A percentile compares a stretch with the other conserved stretches of the same genome.
Evolutionary conservation across 2,888 invertebrate species (phyloP).

Genomic region (Phengaris arion): DNA sequence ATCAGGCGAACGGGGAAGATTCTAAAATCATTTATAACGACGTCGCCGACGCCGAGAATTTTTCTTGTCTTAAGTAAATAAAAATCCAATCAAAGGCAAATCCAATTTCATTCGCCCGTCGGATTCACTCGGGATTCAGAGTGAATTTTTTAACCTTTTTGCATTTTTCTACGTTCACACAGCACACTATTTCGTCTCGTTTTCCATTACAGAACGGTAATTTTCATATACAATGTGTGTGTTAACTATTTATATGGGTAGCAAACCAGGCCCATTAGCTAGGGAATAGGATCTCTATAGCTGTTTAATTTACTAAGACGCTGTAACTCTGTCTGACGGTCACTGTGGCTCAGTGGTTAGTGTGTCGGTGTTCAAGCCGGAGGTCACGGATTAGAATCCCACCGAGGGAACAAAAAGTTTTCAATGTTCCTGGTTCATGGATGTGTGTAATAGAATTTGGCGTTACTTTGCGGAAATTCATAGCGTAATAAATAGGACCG

Average conservation of each 20-base stretch:
- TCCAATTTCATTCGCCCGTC: constrained; percentile 76
- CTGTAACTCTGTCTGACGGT: no score
- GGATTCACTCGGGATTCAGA: constrained; percentile 66
- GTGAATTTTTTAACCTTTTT: constrained; percentile 60
- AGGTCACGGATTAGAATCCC: no score
- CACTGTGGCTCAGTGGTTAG: no score
- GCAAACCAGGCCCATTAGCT: background rate
- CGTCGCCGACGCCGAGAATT: constrained; percentile 60
- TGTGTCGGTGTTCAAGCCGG: no score
- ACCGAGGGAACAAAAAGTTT: no score
- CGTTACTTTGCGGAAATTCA: no score
- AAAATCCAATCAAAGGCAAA: constrained; percentile 78
- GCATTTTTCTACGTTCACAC: constrained; percentile 46
- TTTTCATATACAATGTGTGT: background rate
- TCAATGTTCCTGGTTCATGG: no score
- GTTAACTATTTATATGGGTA: background rate
- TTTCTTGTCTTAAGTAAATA: constrained; percentile 80
- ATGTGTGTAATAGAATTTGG: no score
- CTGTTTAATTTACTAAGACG: no score
- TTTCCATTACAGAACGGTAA: constrained; percentile 29
- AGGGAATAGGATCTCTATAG: background rate
- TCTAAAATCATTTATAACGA: constrained; percentile 74
- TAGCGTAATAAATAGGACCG: no score
- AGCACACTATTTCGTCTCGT: constrained; percentile 58
- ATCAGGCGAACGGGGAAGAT: constrained; percentile 39